Conservation (phyloP, 2,888 invertebrate species). For the Spodoptera picta region DNA sequence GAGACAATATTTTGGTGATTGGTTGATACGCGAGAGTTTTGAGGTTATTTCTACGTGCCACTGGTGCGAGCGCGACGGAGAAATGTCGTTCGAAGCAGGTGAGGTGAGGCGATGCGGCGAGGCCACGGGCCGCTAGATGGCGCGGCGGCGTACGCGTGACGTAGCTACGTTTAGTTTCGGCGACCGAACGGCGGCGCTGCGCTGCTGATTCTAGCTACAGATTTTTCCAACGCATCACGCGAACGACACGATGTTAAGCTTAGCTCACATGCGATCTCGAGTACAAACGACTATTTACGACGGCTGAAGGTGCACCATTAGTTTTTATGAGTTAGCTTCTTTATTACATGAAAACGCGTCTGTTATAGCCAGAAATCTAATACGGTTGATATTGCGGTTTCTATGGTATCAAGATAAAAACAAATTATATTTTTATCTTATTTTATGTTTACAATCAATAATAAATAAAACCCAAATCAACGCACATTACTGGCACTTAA, state of each 20-base stretch:
- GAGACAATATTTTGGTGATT: constrained; percentile 80
- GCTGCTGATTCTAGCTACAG: constrained; percentile 85
- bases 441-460: too few species aligned
- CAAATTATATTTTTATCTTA: too few species aligned
- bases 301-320: constrained; percentile 51
- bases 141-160: constrained; percentile 74
- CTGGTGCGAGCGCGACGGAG: constrained; percentile 86
- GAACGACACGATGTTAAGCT: constrained; percentile 76
- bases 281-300: constrained; percentile 56
- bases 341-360: constrained; percentile 52
- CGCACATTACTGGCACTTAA: too few species aligned
- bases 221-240: constrained; percentile 86
- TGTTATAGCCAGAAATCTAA: constrained; percentile 37
- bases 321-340: constrained; percentile 53
- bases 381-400: constrained; percentile 33
- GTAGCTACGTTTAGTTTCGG: constrained; percentile 79
- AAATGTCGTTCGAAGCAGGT: constrained; percentile 81
- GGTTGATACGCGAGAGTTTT: constrained; percentile 80
- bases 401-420: too few species aligned
- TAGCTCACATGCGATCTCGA: constrained; percentile 68
- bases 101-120: constrained; percentile 68
- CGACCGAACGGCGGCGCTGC: constrained; percentile 85
- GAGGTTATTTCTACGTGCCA: constrained; percentile 88
- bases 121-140: constrained; percentile 77
- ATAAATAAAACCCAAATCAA: too few species aligned